Percentiles rank a stretch among this genome's conserved stretches.
phyloP scores from a whole-genome alignment of 2,797 vertebrate genomes.

The Falco rusticolus region DNA sequence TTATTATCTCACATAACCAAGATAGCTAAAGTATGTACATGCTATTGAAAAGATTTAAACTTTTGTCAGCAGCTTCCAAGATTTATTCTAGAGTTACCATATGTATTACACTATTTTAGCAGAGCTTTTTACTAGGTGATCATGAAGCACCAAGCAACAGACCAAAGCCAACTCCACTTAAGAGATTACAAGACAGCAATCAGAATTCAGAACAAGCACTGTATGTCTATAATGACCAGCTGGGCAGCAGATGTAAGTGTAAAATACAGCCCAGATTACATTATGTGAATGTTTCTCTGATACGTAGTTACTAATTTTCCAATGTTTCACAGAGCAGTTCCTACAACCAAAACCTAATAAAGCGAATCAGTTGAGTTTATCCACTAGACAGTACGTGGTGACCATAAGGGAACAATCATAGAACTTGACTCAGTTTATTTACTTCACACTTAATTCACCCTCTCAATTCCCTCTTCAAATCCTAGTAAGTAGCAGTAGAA shows the following conservation, averaged over 20 bases:
- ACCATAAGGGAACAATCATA: not conserved
- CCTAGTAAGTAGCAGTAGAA: not conserved
- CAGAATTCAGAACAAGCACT: not conserved
- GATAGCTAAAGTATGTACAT: not conserved
- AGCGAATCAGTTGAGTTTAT: not conserved
- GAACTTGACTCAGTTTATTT: not conserved
- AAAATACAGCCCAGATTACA: not conserved
- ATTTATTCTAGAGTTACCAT: not conserved
- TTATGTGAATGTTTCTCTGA: not conserved
- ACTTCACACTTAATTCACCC: not conserved
- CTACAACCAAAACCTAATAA: not conserved
- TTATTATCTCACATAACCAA: not conserved
- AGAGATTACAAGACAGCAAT: not conserved
- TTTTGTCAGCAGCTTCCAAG: not conserved
- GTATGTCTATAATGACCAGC: not conserved
- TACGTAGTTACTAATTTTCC: not conserved
- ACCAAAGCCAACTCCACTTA: not conserved
- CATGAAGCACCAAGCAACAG: not conserved
- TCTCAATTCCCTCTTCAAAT: not conserved
- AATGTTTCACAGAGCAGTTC: not conserved
- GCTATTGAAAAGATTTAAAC: not conserved
- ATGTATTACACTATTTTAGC: not conserved
- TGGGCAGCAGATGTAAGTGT: not conserved
- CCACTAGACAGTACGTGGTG: not conserved
- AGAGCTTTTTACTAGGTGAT: not conserved